phyloP scores from a whole-genome alignment of 2,797 vertebrate genomes.

The Bryconaethiops microstoma region DNA sequence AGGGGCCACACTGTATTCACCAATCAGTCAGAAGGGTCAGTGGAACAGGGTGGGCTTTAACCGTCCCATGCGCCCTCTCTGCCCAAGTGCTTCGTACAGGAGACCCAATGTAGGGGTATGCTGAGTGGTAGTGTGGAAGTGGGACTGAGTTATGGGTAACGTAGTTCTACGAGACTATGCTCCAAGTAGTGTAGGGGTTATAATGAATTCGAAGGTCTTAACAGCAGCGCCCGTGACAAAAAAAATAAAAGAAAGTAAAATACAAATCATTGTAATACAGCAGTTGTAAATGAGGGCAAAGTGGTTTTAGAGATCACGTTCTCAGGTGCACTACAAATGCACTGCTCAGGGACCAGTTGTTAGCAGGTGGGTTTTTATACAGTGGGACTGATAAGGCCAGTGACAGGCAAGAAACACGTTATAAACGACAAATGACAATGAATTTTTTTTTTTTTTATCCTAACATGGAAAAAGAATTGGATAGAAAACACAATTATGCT shows the following conservation, averaged over 20 bases:
- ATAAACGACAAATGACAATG: neutral
- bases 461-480: constrained; percentile 55
- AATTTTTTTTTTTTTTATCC: neutral
- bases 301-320: neutral
- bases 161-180: neutral
- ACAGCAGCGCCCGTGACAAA: neutral
- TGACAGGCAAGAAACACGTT: neutral
- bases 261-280: neutral
- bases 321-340: neutral
- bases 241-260: no score
- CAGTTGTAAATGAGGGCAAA: neutral
- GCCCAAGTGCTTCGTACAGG: neutral
- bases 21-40: neutral
- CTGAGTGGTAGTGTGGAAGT: constrained; percentile 49
- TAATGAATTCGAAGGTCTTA: neutral
- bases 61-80: neutral
- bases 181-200: constrained; percentile 8
- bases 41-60: neutral
- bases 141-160: constrained; percentile 21
- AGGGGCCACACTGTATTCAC: neutral
- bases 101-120: constrained; percentile 37
- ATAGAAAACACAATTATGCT: constrained; percentile 62
- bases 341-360: neutral
- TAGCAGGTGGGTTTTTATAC: constrained; percentile 1
- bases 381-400: neutral